Evolutionary conservation across 2,113 vertebrate species (phyloP), one percentile per base, ranked within the genome.

Genomic region (Osmerus eperlanus): DNA sequence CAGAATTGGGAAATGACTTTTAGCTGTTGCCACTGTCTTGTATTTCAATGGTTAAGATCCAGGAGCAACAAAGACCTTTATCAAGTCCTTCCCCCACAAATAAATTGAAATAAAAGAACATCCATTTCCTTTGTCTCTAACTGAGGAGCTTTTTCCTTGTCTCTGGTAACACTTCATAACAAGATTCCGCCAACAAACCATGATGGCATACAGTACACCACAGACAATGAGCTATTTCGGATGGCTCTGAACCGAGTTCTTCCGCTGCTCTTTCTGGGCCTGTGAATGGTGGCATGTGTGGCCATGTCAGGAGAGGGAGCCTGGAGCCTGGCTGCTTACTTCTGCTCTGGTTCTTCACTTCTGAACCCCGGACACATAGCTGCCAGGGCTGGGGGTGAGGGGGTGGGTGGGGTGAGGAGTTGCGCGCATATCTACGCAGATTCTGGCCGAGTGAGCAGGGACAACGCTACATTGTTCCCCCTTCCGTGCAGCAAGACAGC

Each of bases 281-380:
- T 65, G 19, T 73, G 67, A 79, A 77, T 51, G 59, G 70, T 36
- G 19, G 75, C 58, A 66, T 73, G 73, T 73, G 75, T 71, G 69
- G 59, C 13, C 62, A 71, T 62, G 76, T 56, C 83, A 63, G 78
- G 64, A 79, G 72, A 71, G 74, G 71, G 72, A 82, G 21, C 65
- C 16, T 28, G 47, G 62, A 61, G n/a, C 47, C 11, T 11, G 21
- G 21, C 74, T 70, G 78, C 73, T 86, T 85, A 82, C 73, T 91
- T 90, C 88, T 86, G 87, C 86, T 87, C 85, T 85, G 89, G 85
- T 88, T 88, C 84, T 81, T 86, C 80, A 88, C 72, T 87, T 88
- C 80, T 88, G 85, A 89, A 86, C 71, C 75, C 75, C 72, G 70
- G 77, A 65, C 76, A 79, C 54, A 67, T 78, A 81, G 83, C 82